Conservation (phyloP, 2,888 invertebrate species). For the Eupithecia pulchellata region DNA sequence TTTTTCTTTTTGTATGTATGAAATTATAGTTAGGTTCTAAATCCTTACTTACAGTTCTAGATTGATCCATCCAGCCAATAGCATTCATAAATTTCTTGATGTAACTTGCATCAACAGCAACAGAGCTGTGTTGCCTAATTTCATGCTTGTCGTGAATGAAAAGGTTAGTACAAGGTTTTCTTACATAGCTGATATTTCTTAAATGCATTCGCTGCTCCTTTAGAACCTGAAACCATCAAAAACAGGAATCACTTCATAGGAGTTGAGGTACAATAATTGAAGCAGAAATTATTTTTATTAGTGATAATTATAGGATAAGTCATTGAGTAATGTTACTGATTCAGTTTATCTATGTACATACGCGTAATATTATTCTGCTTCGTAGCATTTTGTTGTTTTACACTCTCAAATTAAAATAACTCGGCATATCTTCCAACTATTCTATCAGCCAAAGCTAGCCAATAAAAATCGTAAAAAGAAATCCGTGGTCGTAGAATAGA, state of each 20-base stretch:
- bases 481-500: too few species aligned
- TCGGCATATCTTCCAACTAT: not conserved
- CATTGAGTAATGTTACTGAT: not conserved
- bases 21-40: not conserved
- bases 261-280: not conserved
- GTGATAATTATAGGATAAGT: not conserved
- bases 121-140: conserved; percentile 62
- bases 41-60: conserved; percentile 79
- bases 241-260: not conserved
- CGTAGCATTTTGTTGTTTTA: conserved; percentile 50
- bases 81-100: conserved; percentile 86
- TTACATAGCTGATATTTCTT: conserved; percentile 55
- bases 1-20: not conserved
- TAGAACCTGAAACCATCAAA: conserved; percentile 42
- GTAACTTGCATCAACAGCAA: conserved; percentile 77
- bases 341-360: conserved; percentile 40
- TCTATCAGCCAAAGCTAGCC: too few species aligned
- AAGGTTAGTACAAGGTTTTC: conserved; percentile 48
- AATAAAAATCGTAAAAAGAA: too few species aligned
- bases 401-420: conserved; percentile 10
- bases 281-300: not conserved
- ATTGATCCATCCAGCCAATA: conserved; percentile 85
- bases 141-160: conserved; percentile 37
- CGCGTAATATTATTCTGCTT: conserved; percentile 52
- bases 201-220: conserved; percentile 46